A percentile compares a stretch with the other conserved stretches of the same genome.
phyloP scores from a whole-genome alignment of 2,113 vertebrate genomes.

The Brachyhypopomus gauderio region DNA sequence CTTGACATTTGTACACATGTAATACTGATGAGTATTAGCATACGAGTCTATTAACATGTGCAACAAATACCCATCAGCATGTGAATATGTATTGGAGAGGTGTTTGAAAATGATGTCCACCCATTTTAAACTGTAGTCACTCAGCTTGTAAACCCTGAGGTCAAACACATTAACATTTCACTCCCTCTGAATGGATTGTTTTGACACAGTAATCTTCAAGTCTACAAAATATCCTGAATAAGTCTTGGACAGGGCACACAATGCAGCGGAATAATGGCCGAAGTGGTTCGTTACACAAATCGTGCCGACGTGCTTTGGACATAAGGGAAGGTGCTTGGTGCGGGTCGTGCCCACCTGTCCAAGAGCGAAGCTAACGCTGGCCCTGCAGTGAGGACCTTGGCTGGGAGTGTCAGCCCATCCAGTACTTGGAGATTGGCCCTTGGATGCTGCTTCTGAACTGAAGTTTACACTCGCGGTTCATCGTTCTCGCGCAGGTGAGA shows the following conservation, averaged over 20 bases:
- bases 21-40: not conserved
- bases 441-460: not conserved
- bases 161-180: not conserved
- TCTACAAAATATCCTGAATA: not conserved
- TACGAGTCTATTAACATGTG: too few species aligned
- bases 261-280: not conserved
- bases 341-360: not conserved
- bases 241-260: too few species aligned
- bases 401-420: slow-evolving; percentile 8
- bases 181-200: too few species aligned
- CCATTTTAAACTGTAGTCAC: not conserved
- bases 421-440: slow-evolving; percentile 20
- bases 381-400: not conserved
- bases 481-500: not conserved
- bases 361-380: not conserved
- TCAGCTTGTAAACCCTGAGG: not conserved
- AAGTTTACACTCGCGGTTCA: not conserved
- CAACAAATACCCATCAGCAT: too few species aligned
- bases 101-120: not conserved
- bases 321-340: slow-evolving; percentile 16
- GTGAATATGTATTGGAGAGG: too few species aligned
- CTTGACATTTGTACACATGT: not conserved
- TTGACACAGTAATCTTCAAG: too few species aligned
- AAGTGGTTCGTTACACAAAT: not conserved
- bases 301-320: not conserved